Percentiles rank a stretch among this genome's conserved stretches.
Conservation (phyloP, 1,140 invertebrate species). For the Procambarus clarkii region DNA sequence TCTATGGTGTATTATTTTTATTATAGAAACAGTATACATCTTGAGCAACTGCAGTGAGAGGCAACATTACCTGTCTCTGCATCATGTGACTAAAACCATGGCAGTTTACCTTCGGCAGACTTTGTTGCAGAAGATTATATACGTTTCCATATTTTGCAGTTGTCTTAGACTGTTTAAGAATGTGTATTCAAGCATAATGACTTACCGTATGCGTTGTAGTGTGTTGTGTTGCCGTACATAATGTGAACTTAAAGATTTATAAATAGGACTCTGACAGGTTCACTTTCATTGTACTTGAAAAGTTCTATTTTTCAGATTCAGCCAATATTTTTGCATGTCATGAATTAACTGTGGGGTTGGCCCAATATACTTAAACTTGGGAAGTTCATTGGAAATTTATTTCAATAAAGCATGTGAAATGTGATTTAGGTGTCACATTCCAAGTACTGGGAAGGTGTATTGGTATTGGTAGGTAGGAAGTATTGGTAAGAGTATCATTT, state of each 20-base stretch:
- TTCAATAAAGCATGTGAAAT: background rate
- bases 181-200: too few relatives aligned
- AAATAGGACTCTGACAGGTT: too few relatives aligned
- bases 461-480: too few relatives aligned
- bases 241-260: too few relatives aligned
- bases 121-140: background rate
- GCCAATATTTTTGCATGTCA: too few relatives aligned
- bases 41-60: background rate
- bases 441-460: background rate
- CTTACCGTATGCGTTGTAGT: too few relatives aligned
- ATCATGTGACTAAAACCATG: background rate
- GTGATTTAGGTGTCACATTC: background rate
- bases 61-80: background rate
- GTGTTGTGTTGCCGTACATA: too few relatives aligned
- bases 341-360: background rate
- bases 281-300: too few relatives aligned
- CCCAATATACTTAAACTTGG: background rate
- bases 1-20: background rate
- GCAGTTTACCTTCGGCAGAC: too few relatives aligned
- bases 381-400: background rate
- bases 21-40: background rate
- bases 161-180: too few relatives aligned
- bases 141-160: background rate
- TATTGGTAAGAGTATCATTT: too few relatives aligned
- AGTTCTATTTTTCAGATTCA: too few relatives aligned